A percentile compares a stretch with the other conserved stretches of the same genome.
phyloP scores from a whole-genome alignment of 2,888 invertebrate genomes.

The Tenthredo amoena region DNA sequence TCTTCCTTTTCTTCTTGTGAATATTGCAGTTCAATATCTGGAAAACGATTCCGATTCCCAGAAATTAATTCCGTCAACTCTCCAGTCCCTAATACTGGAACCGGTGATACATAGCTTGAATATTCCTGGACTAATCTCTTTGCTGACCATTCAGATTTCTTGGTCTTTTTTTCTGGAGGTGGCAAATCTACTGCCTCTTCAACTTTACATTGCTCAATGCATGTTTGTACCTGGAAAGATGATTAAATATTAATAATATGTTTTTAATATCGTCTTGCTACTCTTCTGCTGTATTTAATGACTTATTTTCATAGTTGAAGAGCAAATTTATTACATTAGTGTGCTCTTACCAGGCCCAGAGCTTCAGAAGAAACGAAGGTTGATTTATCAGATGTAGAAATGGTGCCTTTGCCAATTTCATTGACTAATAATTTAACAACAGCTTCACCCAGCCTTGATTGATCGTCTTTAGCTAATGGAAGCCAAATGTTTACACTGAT shows the following conservation, averaged over 20 bases:
- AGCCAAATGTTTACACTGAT: constrained; percentile 88
- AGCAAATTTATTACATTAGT: not conserved
- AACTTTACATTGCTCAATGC: constrained; percentile 64
- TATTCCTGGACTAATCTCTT: constrained; percentile 63
- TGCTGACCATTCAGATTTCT: constrained; percentile 58
- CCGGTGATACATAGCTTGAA: constrained; percentile 59
- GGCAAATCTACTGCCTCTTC: constrained; percentile 24
- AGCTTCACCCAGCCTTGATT: constrained; percentile 72
- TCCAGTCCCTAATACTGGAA: constrained; percentile 58
- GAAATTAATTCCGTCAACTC: constrained; percentile 63
- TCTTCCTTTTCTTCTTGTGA: not conserved
- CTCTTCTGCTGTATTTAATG: not conserved
- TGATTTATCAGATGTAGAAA: constrained; percentile 61
- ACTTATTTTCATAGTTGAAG: constrained; percentile 27
- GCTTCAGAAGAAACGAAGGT: constrained; percentile 61
- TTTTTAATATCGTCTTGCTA: not conserved
- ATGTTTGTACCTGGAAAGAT: constrained; percentile 65
- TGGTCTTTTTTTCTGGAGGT: constrained; percentile 56
- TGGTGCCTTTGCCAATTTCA: constrained; percentile 64
- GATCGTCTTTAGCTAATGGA: constrained; percentile 82
- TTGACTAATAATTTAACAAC: constrained; percentile 72
- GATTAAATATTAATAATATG: not conserved
- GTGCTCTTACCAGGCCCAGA: constrained; percentile 66
- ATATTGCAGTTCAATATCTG: constrained; percentile 47
- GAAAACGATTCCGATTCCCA: constrained; percentile 64